Evolutionary conservation across 2,888 invertebrate species (phyloP).

Genomic region (Argyresthia albistria): DNA sequence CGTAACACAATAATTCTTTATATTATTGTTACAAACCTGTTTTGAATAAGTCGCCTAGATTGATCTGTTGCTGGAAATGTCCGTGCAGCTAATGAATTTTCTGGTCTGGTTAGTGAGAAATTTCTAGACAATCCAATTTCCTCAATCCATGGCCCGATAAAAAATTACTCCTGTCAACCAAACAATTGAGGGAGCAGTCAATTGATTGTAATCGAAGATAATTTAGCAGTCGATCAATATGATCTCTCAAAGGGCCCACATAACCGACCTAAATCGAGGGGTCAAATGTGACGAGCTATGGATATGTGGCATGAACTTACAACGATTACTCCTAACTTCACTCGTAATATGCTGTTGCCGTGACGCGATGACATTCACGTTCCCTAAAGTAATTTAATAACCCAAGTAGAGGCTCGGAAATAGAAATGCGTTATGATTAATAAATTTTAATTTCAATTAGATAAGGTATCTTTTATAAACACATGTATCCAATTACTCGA

Average conservation of each 20-base stretch:
- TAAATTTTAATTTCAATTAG: background rate
- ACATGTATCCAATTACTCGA: background rate
- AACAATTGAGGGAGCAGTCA: conserved; percentile 1
- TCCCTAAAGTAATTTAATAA: too few species aligned
- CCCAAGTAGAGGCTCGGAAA: conserved; percentile 2
- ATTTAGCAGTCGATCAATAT: conserved; percentile 24
- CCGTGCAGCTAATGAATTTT: background rate
- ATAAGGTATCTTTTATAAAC: background rate
- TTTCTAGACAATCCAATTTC: background rate
- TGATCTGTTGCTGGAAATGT: background rate
- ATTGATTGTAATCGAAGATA: conserved; percentile 21
- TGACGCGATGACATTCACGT: background rate
- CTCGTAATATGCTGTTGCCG: background rate
- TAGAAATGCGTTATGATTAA: background rate
- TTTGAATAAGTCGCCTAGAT: background rate
- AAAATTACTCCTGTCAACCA: background rate
- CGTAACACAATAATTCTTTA: background rate
- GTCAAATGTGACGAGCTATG: conserved; percentile 26
- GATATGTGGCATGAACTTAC: conserved; percentile 21
- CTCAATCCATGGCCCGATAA: background rate
- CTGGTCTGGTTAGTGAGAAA: background rate
- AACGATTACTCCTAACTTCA: background rate
- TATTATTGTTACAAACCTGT: background rate
- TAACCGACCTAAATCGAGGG: conserved; percentile 24
- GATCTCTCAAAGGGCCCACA: conserved; percentile 23